Evolutionary conservation across 2,888 invertebrate genomes (phyloP), one percentile per base, ranked within the genome.

Genomic region (Dasysyrphus albostriatus): DNA sequence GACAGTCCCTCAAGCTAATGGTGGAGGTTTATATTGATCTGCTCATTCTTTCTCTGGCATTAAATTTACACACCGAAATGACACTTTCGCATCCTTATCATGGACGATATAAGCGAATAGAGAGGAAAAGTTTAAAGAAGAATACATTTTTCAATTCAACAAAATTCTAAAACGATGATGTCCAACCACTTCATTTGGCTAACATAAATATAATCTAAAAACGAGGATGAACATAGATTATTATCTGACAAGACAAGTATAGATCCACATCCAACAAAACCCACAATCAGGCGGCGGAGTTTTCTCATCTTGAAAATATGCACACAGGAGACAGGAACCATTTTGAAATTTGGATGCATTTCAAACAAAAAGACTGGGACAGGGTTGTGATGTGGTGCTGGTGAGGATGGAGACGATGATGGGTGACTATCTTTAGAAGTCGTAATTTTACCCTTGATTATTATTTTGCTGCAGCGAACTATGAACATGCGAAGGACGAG

Each of bases 331-430:
- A 77, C 32, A 69, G 72, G 34, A 69, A 77, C 72, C 76, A 81
- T 85, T 85, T 85, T 81, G 80, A 77, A 84, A 76, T 84, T 84
- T 51, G 73, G 73, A 85, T 85, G 84, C 84, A 85, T 85, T 77
- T 81, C 69, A 61, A 74, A 81, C 77, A 81, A 81, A 81, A 85
- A 81, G 65, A 72, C 42, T 51, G 34, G 14, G 7, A 8, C 3
- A 32, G 2, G 14, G n/a, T 14, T 5, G 51, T 12, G 24, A 24
- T 24, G 3, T 6, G 7, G n/a, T n/a, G 24, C 0, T 6, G 44
- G 44, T 44, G 8, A 37, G 63, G 7, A 37, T n/a, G 59, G 32
- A 7, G 58, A 16, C 10, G 37, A 39, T 58, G 39, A 34, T 12
- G 44, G 16, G 47, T 19, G 74, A 58, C 85, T 81, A 85, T 85